These are phyloP conservation scores for Panagrolaimus sp. DNA, from an alignment of 1,140 invertebrate species.

Conservation along the genomic window DNA sequence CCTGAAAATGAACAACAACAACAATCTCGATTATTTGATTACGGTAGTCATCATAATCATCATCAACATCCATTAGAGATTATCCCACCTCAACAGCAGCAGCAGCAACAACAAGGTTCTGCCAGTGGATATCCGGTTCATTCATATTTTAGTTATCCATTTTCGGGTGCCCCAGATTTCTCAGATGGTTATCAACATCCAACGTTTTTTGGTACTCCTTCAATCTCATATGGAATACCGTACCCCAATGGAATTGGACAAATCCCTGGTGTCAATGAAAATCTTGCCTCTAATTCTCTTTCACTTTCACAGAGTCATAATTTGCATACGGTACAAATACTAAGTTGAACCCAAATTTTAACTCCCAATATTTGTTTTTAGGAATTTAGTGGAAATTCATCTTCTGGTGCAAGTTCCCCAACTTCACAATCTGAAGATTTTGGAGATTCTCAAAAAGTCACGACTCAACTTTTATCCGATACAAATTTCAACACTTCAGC, in stretches of 20 bases:
- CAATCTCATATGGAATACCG: not conserved
- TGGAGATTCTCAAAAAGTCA: not conserved
- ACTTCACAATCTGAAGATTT: not conserved
- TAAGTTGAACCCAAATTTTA: not conserved
- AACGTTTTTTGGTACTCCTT: not conserved
- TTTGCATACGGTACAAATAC: not conserved
- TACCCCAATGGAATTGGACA: not conserved
- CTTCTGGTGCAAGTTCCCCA: conserved; percentile 3
- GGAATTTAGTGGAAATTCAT: conserved; percentile 10
- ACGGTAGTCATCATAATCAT: not conserved
- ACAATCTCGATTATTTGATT: not conserved
- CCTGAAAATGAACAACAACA: not conserved
- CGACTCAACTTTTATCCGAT: not conserved
- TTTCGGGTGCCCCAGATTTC: not conserved
- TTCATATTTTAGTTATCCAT: conserved; percentile 1
- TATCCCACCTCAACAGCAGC: too few species aligned
- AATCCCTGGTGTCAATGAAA: too few species aligned
- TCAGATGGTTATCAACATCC: not conserved
- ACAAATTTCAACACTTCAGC: not conserved
- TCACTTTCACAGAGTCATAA: too few species aligned
- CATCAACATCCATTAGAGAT: not conserved
- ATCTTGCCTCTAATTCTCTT: too few species aligned
- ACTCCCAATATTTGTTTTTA: not conserved
- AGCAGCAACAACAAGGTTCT: not conserved
- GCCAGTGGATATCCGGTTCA: not conserved